Base-by-base conservation (phyloP, 2,113 vertebrate species). In the Misgurnus mizolepis region DNA sequence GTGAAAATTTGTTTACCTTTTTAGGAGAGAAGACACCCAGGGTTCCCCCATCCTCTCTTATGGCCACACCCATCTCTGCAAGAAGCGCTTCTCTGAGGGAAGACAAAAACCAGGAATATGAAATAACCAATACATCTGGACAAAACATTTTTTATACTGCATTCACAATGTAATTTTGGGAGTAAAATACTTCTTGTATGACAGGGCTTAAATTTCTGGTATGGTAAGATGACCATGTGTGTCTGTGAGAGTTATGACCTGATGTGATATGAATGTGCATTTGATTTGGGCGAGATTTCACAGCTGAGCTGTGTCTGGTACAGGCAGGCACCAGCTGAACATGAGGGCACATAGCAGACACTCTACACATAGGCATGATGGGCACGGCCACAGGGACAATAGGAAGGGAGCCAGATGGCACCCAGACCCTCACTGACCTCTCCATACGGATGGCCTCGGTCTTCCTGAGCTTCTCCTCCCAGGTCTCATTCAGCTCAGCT, bases 61-160 rank as follows among this genome's bases (percentile, higher is more conserved):
- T 99, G 61, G 98, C 98, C 74, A 99, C 98, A 61, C 98, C 98
- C 98, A 99, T 99, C 90, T 99, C 98, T 76, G 98, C 98, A 87
- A 99, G 86, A 85, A 99, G 85, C 0, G 98, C 98, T 88, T 99
- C 98, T 85, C 98, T 99, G 83, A 82, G 74, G n/a, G 68, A 49
- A 53, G 9, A 67, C 14, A 60, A 4, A n/a, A 39, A 83, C 61
- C 45, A 81, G 68, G 78, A 53, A 53, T 22, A 53, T 5, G 3
- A 11, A 15, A 14, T 53, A 12, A 15, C 50, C 14, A 53, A 50
- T 4, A 11, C 49, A 4, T 22, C 22, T 22, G 22, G 22, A 22
- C 22, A 22, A 22, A 22, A 22, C 22, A 22, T 22, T 47, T 47
- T 47, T 47, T 47, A 10, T 2, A 34, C 7, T 47, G 45, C 7